phyloP scores from a whole-genome alignment of 1,140 invertebrate genomes.

The Drosophila tsacasi region DNA sequence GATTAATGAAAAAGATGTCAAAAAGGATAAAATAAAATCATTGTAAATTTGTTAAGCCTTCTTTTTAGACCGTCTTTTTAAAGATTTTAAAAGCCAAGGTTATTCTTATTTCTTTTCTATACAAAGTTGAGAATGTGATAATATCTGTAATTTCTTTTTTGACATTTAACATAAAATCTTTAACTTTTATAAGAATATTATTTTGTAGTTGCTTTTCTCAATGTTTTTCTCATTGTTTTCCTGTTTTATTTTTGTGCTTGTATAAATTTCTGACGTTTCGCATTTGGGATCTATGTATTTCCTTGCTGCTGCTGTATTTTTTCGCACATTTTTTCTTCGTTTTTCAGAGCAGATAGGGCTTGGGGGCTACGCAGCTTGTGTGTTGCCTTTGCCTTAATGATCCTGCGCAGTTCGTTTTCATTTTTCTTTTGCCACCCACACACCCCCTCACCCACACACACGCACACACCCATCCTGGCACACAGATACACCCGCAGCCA shows the following conservation, averaged over 20 bases:
- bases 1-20: no score
- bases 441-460: slow-evolving; percentile 27
- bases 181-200: neutral
- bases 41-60: no score
- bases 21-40: no score
- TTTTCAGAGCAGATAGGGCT: slow-evolving; percentile 3
- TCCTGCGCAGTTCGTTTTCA: slow-evolving; percentile 79
- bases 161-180: neutral
- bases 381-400: slow-evolving; percentile 65
- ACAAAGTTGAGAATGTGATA: no score
- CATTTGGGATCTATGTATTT: slow-evolving; percentile 47
- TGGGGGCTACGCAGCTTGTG: slow-evolving; percentile 47
- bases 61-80: neutral
- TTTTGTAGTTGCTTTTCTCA: neutral
- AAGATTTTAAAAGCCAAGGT: neutral
- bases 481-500: slow-evolving; percentile 69
- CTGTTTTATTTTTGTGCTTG: slow-evolving; percentile 30
- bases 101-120: no score
- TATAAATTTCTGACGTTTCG: slow-evolving; percentile 75
- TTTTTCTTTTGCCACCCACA: slow-evolving; percentile 69
- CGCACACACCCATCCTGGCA: slow-evolving; percentile 20
- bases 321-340: neutral
- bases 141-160: neutral
- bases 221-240: slow-evolving; percentile 15
- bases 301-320: slow-evolving; percentile 13